Percentiles rank a stretch among this genome's conserved stretches.
These are phyloP conservation scores for Noctilio leporinus DNA, from an alignment of 2,113 vertebrate species.

Conservation along the genomic window DNA sequence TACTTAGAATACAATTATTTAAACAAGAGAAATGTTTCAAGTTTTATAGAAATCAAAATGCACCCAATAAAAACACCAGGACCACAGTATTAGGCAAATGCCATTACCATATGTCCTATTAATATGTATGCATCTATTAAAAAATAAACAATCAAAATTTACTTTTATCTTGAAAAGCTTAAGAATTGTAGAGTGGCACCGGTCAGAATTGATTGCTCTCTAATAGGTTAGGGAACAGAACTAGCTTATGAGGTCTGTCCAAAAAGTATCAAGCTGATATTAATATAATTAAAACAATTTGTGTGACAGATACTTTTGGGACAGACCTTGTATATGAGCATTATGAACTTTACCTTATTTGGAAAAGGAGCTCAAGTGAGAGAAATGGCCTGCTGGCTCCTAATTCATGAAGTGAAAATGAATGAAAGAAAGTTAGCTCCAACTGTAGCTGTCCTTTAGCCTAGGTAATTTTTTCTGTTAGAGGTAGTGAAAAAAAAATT, in stretches of 20 bases:
- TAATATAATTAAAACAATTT: no score
- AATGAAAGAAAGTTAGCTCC: constrained; percentile 51
- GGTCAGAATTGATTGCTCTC: constrained; percentile 61
- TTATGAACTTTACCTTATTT: constrained; percentile 14
- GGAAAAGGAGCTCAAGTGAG: constrained; percentile 27
- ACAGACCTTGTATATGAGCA: constrained; percentile 12
- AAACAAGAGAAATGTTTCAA: constrained; percentile 8
- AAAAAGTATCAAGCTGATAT: no score
- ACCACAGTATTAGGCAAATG: neutral
- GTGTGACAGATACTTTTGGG: no score
- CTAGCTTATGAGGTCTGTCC: no score
- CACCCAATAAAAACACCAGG: neutral
- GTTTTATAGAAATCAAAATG: neutral
- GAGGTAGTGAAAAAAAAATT: constrained; percentile 38
- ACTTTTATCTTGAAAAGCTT: neutral
- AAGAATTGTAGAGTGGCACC: neutral
- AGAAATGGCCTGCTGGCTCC: constrained; percentile 36
- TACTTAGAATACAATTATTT: neutral
- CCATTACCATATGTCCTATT: no score
- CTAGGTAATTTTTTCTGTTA: constrained; percentile 6
- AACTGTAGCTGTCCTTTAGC: constrained; percentile 52
- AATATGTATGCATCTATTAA: neutral
- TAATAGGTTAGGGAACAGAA: constrained; percentile 56
- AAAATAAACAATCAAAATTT: neutral
- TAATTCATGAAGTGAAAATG: constrained; percentile 60